Conservation (phyloP, 2,797 vertebrate genomes). For the Poecile montanus region DNA sequence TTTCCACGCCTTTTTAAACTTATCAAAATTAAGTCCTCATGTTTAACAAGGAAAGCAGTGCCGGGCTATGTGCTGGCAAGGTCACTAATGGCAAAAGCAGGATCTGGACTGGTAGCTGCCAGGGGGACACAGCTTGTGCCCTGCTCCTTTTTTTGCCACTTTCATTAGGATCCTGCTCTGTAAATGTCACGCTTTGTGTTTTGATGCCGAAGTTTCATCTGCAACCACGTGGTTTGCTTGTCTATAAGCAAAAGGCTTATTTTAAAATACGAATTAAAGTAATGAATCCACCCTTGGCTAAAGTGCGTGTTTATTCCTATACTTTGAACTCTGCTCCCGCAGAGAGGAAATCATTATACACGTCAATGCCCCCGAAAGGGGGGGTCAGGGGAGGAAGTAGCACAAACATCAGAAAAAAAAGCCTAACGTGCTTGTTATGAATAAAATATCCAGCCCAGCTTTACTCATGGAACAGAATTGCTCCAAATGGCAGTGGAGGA, state of each 20-base stretch:
- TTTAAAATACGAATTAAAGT: neutral
- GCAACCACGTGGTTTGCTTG: neutral
- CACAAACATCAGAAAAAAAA: neutral
- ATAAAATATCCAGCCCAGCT: neutral
- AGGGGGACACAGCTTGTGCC: neutral
- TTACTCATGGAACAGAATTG: neutral
- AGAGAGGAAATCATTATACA: slow-evolving; percentile 41
- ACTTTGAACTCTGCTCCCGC: slow-evolving; percentile 13
- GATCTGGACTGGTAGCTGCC: neutral
- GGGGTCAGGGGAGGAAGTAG: neutral
- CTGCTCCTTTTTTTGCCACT: neutral
- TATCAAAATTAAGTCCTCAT: neutral
- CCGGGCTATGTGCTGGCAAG: neutral
- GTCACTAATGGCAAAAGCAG: neutral
- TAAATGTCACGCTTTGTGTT: neutral
- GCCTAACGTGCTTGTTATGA: neutral
- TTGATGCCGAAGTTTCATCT: neutral
- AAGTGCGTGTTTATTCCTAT: slow-evolving; percentile 31
- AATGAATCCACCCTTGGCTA: slow-evolving; percentile 20
- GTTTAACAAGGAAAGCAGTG: neutral
- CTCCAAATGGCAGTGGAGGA: neutral
- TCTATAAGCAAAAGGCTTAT: neutral
- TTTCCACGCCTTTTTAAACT: slow-evolving; percentile 27
- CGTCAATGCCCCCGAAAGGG: neutral
- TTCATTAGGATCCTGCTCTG: neutral